Percentiles rank a stretch among this genome's conserved stretches.
phyloP scores from a whole-genome alignment of 2,888 invertebrate species.

The Drosophila tanythrix region DNA sequence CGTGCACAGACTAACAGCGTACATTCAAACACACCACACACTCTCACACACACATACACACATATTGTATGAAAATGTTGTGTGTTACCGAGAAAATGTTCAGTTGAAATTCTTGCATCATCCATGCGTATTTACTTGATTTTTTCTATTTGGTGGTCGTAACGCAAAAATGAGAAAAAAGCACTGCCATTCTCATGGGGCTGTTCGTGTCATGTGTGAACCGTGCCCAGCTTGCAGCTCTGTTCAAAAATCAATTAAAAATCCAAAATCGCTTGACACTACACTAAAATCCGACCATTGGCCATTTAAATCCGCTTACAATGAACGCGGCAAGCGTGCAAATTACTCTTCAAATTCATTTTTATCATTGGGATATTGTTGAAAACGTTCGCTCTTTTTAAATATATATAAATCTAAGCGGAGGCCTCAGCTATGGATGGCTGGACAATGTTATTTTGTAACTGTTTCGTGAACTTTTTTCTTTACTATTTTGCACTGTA shows the following conservation, averaged over 20 bases:
- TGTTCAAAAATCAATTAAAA: conserved; percentile 66
- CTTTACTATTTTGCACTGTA: background rate
- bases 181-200: conserved; percentile 10
- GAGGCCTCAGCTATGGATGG: background rate
- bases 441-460: background rate
- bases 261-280: conserved; percentile 32
- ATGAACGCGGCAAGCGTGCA: background rate
- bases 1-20: conserved; percentile 71
- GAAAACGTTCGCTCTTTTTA: background rate
- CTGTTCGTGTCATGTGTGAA: conserved; percentile 26
- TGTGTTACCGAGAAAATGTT: conserved; percentile 40
- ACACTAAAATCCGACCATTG: conserved; percentile 22
- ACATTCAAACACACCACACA: conserved; percentile 7
- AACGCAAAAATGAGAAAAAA: conserved; percentile 30
- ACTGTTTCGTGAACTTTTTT: background rate
- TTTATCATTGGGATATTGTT: conserved; percentile 10
- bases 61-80: conserved; percentile 20
- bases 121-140: conserved; percentile 28
- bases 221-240: conserved; percentile 12
- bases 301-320: conserved; percentile 50
- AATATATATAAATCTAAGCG: background rate
- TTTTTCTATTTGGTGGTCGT: conserved; percentile 10
- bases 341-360: conserved; percentile 24
- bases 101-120: conserved; percentile 39
- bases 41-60: background rate